Conservation (phyloP, 2,888 invertebrate genomes). For the Antitype chi region DNA sequence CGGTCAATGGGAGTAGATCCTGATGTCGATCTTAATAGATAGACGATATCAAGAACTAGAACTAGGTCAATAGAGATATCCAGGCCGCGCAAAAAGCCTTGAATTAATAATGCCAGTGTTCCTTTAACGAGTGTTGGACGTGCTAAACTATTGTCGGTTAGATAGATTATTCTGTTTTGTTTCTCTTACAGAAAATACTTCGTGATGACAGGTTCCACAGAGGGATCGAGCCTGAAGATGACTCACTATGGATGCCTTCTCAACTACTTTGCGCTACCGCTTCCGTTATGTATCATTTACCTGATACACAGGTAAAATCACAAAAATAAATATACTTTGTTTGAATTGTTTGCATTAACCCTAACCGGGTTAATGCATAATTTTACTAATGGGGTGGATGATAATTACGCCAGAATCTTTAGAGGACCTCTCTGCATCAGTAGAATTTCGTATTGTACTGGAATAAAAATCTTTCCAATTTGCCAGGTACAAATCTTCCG, state of each 20-base stretch:
- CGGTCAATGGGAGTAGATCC: not conserved
- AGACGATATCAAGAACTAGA: not conserved
- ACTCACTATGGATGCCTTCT: constrained; percentile 97
- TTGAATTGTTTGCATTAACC: no score
- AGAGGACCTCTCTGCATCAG: no score
- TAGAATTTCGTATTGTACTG: not conserved
- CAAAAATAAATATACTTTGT: not conserved
- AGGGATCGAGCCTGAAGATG: constrained; percentile 97
- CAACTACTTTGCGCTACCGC: constrained; percentile 97
- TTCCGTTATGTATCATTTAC: constrained; percentile 94
- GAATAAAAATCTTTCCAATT: not conserved
- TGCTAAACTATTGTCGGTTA: not conserved
- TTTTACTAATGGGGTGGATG: no score
- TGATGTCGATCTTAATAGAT: not conserved
- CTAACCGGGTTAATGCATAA: no score
- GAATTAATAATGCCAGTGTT: constrained; percentile 1
- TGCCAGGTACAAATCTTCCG: constrained; percentile 91
- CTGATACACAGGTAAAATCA: constrained; percentile 95
- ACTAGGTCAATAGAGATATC: constrained; percentile 8
- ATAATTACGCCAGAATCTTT: no score
- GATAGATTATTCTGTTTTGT: not conserved
- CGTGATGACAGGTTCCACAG: constrained; percentile 98
- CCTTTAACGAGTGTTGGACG: not conserved
- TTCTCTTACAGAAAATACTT: constrained; percentile 93
- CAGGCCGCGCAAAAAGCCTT: not conserved